A percentile compares a stretch with the other conserved stretches of the same genome.
phyloP scores from a whole-genome alignment of 2,888 invertebrate species.

The Meandrusa payeni region DNA sequence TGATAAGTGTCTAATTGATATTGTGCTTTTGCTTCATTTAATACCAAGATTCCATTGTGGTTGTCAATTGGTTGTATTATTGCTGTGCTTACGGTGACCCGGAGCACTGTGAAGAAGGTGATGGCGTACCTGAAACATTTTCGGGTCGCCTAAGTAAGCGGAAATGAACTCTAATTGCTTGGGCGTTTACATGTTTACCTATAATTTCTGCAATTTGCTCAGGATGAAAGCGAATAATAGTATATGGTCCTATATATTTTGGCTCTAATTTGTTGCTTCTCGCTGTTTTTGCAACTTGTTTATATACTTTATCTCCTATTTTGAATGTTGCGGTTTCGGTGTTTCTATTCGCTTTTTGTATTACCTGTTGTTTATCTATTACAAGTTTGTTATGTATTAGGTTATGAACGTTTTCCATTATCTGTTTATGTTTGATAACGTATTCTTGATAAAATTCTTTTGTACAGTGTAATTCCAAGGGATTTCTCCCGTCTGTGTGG shows the following conservation, averaged over 20 bases:
- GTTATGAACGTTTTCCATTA: conserved; percentile 31
- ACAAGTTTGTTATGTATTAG: conserved; percentile 23
- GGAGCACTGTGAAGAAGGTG: conserved; percentile 28
- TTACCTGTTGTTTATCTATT: conserved; percentile 26
- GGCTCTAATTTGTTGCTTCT: conserved; percentile 31
- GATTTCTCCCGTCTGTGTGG: conserved; percentile 36
- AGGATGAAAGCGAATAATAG: conserved; percentile 32
- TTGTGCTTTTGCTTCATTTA: conserved; percentile 29
- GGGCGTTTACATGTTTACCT: conserved; percentile 35
- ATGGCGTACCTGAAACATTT: conserved; percentile 32
- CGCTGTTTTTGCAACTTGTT: conserved; percentile 35
- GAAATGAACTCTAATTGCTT: conserved; percentile 34
- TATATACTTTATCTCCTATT: conserved; percentile 33
- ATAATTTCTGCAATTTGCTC: conserved; percentile 35
- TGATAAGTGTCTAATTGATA: conserved; percentile 28
- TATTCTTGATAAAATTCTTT: conserved; percentile 83
- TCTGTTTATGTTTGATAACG: conserved; percentile 80
- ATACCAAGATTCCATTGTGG: no score
- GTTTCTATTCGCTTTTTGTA: conserved; percentile 26
- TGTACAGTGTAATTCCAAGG: conserved; percentile 36
- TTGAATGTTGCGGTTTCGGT: conserved; percentile 29
- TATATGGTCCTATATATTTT: conserved; percentile 30
- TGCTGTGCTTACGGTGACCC: conserved; percentile 26
- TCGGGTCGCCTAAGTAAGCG: conserved; percentile 32
- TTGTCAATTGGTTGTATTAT: conserved; percentile 32